phyloP scores from a whole-genome alignment of 2,113 vertebrate genomes.

The Hemibagrus wyckioides region DNA sequence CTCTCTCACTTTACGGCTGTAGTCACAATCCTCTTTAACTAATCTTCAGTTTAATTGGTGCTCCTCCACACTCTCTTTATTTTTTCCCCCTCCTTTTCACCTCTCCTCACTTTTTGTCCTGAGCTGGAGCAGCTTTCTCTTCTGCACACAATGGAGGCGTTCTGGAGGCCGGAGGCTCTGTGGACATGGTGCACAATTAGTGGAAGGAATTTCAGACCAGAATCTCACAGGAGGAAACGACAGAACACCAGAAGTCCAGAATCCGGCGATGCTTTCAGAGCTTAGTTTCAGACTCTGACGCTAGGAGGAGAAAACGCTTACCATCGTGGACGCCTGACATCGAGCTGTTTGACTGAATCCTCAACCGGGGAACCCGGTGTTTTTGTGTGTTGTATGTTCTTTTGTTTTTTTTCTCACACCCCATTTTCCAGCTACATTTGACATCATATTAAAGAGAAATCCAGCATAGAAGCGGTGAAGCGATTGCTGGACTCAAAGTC shows the following conservation, averaged over 20 bases:
- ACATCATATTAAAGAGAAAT: not conserved
- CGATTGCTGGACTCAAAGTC: not conserved
- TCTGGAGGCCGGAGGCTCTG: constrained; percentile 61
- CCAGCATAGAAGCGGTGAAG: not conserved
- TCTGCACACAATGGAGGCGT: constrained; percentile 60
- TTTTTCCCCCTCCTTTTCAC: constrained; percentile 37
- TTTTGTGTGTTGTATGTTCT: not conserved
- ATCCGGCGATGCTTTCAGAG: constrained; percentile 32
- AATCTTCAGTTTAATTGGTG: constrained; percentile 75
- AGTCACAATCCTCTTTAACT: constrained; percentile 81
- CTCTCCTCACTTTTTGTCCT: constrained; percentile 54
- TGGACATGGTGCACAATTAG: constrained; percentile 67
- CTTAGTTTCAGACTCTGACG: not conserved
- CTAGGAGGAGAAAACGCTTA: not conserved
- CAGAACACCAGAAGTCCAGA: constrained; percentile 33
- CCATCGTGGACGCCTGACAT: not conserved
- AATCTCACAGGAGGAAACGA: constrained; percentile 65
- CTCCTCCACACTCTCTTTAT: constrained; percentile 21
- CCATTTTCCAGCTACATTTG: not conserved
- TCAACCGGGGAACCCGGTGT: not conserved
- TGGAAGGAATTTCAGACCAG: constrained; percentile 72
- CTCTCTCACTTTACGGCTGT: constrained; percentile 73
- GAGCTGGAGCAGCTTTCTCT: constrained; percentile 57
- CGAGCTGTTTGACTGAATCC: not conserved
- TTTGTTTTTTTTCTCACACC: not conserved